A percentile compares a stretch with the other conserved stretches of the same genome.
Conservation (phyloP, 2,113 vertebrate genomes). For the Pristiophorus japonicus region DNA sequence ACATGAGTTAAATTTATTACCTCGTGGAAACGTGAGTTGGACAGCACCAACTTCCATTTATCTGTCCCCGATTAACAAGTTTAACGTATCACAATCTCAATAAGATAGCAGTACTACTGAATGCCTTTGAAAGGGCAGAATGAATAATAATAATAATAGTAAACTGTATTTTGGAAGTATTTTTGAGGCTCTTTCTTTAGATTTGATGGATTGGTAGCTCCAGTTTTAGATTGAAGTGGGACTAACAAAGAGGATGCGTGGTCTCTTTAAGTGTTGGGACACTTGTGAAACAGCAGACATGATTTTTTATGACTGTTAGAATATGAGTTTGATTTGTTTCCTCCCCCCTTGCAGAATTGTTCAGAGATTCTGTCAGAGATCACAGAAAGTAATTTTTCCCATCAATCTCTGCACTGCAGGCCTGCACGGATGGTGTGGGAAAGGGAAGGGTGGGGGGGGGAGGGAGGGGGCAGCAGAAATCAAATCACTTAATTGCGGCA, state of each 20-base stretch:
- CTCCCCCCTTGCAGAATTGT: conserved; percentile 75
- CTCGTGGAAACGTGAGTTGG: background rate
- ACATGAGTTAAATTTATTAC: conserved; percentile 10
- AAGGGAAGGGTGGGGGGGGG: conserved; percentile 51
- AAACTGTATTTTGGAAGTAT: background rate
- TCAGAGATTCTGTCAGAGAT: conserved; percentile 80
- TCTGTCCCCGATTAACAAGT: background rate
- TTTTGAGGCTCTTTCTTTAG: background rate
- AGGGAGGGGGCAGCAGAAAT: conserved; percentile 93
- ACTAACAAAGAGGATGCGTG: background rate
- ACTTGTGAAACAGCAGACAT: conserved; percentile 1
- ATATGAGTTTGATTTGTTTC: conserved; percentile 78
- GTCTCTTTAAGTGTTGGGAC: conserved; percentile 1
- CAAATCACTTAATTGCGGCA: conserved; percentile 99
- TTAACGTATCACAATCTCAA: background rate
- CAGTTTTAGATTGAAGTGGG: background rate
- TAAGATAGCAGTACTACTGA: background rate
- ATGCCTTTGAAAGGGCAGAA: background rate
- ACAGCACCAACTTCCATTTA: background rate
- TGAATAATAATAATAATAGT: no score
- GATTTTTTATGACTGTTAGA: conserved; percentile 53
- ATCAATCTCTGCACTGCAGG: conserved; percentile 81
- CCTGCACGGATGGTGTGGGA: conserved; percentile 62
- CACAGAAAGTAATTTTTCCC: conserved; percentile 74
- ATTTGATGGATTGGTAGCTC: background rate